These are phyloP conservation scores for Sinopyrophorus schimmeli DNA, from an alignment of 2,888 invertebrate species.

Conservation along the genomic window DNA sequence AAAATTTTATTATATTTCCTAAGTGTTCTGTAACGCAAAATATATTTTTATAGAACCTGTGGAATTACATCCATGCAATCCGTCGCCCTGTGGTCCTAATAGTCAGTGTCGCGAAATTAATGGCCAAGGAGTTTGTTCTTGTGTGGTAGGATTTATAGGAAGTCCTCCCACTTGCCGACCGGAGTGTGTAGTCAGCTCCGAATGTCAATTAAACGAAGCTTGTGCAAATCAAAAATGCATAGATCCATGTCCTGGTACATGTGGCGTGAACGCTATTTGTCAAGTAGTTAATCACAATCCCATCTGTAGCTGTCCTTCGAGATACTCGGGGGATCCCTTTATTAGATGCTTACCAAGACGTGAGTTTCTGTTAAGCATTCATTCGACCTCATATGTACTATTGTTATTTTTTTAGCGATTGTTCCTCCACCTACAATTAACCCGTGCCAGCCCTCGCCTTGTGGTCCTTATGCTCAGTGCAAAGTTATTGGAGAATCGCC, in stretches of 20 bases:
- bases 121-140: conserved; percentile 64
- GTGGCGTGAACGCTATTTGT: conserved; percentile 60
- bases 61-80: conserved; percentile 64
- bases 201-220: conserved; percentile 56
- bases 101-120: conserved; percentile 58
- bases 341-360: conserved; percentile 53
- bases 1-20: conserved; percentile 4
- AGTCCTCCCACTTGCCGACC: conserved; percentile 61
- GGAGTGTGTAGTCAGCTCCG: conserved; percentile 58
- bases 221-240: conserved; percentile 60
- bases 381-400: too few relatives aligned
- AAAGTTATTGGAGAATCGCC: conserved; percentile 62
- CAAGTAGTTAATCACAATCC: conserved; percentile 64
- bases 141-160: conserved; percentile 56
- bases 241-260: conserved; percentile 60
- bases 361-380: too few relatives aligned
- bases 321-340: conserved; percentile 70
- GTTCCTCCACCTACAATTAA: conserved; percentile 48
- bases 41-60: conserved; percentile 32
- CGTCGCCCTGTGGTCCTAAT: conserved; percentile 67
- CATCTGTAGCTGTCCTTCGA: conserved; percentile 63
- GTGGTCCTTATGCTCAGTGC: conserved; percentile 77
- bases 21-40: background rate
- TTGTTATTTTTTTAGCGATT: conserved; percentile 42
- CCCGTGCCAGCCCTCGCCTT: conserved; percentile 74